These are phyloP conservation scores for Leptopilina drosophilae DNA, from an alignment of 2,888 invertebrate genomes.

Conservation along the genomic window DNA sequence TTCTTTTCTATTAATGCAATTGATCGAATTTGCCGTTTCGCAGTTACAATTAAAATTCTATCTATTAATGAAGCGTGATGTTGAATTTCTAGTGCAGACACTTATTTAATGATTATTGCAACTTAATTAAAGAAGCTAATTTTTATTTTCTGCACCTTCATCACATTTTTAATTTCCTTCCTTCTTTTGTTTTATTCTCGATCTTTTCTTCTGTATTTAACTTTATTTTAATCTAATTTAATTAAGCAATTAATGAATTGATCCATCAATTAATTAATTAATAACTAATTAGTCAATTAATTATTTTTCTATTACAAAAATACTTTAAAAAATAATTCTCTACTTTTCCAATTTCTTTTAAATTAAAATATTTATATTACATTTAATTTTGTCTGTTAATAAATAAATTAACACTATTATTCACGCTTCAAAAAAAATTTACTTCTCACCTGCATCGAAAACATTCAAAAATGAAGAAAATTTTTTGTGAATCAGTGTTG, in stretches of 20 bases:
- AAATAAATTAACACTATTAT: neutral
- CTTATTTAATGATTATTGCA: constrained; percentile 10
- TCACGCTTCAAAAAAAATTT: constrained; percentile 21
- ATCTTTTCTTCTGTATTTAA: neutral
- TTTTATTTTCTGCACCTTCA: neutral
- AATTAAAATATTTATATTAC: neutral
- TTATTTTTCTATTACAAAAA: too few relatives aligned
- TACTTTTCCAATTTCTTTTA: neutral
- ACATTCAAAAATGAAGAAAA: constrained; percentile 1
- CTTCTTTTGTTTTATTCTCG: neutral
- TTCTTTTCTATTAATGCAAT: neutral
- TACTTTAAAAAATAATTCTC: too few relatives aligned
- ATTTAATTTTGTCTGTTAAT: neutral
- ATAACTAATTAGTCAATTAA: too few relatives aligned
- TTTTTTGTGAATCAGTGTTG: constrained; percentile 22
- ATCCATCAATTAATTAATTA: too few relatives aligned
- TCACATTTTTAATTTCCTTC: neutral
- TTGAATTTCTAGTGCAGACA: constrained; percentile 17
- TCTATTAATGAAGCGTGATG: constrained; percentile 32
- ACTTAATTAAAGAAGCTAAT: neutral
- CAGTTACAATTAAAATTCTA: neutral
- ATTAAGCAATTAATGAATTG: too few relatives aligned
- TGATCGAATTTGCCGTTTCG: constrained; percentile 11
- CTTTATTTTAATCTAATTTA: neutral
- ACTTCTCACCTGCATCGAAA: neutral